Percentiles rank a stretch among this genome's conserved stretches.
Conservation (phyloP, 2,888 invertebrate species). For the Rhingia rostrata region DNA sequence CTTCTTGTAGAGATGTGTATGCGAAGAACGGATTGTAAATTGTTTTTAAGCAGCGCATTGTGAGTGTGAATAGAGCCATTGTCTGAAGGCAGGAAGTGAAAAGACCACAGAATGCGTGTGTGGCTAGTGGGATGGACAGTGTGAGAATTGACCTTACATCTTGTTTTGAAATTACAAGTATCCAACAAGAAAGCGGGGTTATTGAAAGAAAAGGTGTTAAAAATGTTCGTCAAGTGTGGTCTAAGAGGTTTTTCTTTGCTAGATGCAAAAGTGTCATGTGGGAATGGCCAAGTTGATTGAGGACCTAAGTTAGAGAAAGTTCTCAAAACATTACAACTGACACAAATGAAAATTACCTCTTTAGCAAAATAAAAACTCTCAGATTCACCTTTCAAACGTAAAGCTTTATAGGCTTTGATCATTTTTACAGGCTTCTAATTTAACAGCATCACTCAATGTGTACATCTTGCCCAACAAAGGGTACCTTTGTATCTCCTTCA, state of each 20-base stretch:
- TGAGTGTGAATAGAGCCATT: constrained; percentile 48
- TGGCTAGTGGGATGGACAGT: constrained; percentile 12
- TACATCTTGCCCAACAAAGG: neutral
- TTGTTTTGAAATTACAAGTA: constrained; percentile 40
- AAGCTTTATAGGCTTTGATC: neutral
- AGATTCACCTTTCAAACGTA: no score
- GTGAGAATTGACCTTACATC: constrained; percentile 57
- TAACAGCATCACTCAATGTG: neutral
- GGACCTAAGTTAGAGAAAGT: neutral
- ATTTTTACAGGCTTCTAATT: neutral
- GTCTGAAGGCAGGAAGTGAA: constrained; percentile 58
- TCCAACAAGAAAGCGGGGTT: constrained; percentile 42
- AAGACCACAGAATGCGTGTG: constrained; percentile 52
- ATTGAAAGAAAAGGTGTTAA: constrained; percentile 45
- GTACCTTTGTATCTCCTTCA: neutral
- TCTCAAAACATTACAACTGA: no score
- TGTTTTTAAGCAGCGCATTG: constrained; percentile 25
- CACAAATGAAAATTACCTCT: no score
- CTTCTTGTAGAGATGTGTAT: neutral
- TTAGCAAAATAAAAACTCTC: no score
- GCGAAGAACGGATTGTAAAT: constrained; percentile 39
- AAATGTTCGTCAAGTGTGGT: constrained; percentile 37
- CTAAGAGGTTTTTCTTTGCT: neutral
- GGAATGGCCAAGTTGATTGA: neutral
- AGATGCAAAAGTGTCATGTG: neutral